Conservation (phyloP, 2,797 vertebrate species). For the Balearica regulorum region DNA sequence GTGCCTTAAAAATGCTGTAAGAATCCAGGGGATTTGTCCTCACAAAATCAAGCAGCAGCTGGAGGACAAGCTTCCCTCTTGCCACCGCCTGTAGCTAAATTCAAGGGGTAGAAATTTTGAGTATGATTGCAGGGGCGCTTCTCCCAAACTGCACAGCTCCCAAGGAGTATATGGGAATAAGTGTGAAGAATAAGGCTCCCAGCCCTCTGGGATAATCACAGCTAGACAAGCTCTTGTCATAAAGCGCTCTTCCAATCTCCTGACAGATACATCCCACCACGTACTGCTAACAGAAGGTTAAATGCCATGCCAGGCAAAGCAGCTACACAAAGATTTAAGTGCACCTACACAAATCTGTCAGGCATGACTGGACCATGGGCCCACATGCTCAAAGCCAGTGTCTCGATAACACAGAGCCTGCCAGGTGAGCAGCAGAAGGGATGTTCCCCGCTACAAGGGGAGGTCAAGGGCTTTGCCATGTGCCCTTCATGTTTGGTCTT, state of each 20-base stretch:
- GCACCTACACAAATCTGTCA: constrained; percentile 36
- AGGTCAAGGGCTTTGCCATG: not conserved
- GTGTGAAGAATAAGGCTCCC: not conserved
- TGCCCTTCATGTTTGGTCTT: not conserved
- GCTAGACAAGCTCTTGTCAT: not conserved
- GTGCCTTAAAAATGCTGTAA: not conserved
- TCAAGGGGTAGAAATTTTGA: not conserved
- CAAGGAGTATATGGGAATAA: not conserved
- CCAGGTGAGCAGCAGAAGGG: not conserved
- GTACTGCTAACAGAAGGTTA: constrained; percentile 4
- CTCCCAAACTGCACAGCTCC: not conserved
- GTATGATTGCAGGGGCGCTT: not conserved
- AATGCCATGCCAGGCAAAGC: constrained; percentile 16
- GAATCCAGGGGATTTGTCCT: not conserved
- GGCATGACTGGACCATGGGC: not conserved
- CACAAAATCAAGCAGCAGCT: no score
- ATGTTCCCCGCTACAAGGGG: not conserved
- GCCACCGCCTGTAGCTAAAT: not conserved
- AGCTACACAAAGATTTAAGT: not conserved
- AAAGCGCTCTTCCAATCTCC: not conserved
- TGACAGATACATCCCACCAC: constrained; percentile 18
- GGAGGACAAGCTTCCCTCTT: not conserved
- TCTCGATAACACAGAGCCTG: not conserved
- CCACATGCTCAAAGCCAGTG: not conserved
- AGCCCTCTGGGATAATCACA: not conserved